phyloP scores from a whole-genome alignment of 30 jellyfish, hydroid and myxozoan genomes.

The Mastigias papua region DNA sequence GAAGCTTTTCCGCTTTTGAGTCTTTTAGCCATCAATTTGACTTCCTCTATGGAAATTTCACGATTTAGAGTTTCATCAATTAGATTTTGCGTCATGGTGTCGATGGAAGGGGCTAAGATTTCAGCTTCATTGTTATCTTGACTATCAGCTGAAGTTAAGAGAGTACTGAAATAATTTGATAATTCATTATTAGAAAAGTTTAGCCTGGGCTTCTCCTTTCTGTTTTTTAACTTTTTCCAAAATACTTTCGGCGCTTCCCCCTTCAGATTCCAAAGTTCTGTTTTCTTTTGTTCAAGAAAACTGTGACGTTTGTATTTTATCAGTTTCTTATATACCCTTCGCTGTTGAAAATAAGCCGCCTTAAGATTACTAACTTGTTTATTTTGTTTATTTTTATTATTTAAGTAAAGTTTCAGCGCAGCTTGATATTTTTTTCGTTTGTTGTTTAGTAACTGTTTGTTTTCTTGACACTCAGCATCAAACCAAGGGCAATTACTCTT shows the following conservation, averaged over 20 bases:
- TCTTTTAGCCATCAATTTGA: conserved; percentile 12
- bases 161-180: conserved; percentile 17
- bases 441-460: conserved; percentile 17
- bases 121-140: neutral
- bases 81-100: conserved; percentile 32
- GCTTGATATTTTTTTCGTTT: conserved; percentile 8
- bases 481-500: conserved; percentile 36
- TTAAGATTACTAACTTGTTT: conserved; percentile 4
- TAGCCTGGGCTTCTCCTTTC: conserved; percentile 10
- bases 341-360: conserved; percentile 8
- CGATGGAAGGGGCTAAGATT: neutral
- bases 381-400: conserved; percentile 11
- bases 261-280: conserved; percentile 25
- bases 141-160: neutral
- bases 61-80: conserved; percentile 31
- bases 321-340: conserved; percentile 30
- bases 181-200: neutral
- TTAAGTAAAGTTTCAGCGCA: conserved; percentile 16
- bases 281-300: conserved; percentile 19
- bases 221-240: conserved; percentile 29
- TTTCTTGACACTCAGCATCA: conserved; percentile 17
- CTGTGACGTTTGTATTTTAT: conserved; percentile 35
- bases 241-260: conserved; percentile 29
- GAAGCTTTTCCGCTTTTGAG: conserved; percentile 41
- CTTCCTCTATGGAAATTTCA: conserved; percentile 26